These are phyloP conservation scores for Benitochromis conjunctus DNA, from an alignment of 2,113 vertebrate species.

Conservation along the genomic window DNA sequence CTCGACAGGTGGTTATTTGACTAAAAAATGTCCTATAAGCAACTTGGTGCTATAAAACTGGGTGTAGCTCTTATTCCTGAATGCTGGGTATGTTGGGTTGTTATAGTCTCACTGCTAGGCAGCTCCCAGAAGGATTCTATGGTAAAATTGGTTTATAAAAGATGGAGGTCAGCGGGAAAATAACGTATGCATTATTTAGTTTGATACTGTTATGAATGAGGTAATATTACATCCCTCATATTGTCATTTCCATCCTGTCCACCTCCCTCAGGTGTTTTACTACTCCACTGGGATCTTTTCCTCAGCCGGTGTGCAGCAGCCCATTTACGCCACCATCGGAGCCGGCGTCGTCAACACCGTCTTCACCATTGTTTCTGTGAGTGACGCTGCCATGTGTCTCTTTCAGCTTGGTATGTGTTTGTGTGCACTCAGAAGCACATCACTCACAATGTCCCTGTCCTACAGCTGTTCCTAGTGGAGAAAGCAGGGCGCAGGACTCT, in stretches of 20 bases:
- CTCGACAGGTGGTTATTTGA: background rate
- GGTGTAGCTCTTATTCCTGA: background rate
- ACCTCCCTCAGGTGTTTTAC: constrained; percentile 85
- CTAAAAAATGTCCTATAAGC: background rate
- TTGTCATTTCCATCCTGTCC: background rate
- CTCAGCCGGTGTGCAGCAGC: constrained; percentile 82
- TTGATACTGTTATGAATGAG: accelerated
- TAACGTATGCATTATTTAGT: background rate
- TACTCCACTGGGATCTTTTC: constrained; percentile 92
- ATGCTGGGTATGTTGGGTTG: background rate
- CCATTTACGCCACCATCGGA: constrained; percentile 93
- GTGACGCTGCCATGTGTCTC: constrained; percentile 2
- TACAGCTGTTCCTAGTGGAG: constrained; percentile 92
- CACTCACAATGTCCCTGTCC: background rate
- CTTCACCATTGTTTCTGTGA: constrained; percentile 92
- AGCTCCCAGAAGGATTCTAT: background rate
- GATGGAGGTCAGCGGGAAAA: background rate
- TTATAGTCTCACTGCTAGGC: background rate
- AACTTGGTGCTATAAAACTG: background rate
- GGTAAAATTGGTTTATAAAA: background rate
- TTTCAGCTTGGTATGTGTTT: background rate
- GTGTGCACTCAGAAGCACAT: background rate
- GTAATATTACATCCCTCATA: background rate
- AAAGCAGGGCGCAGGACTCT: constrained; percentile 87
- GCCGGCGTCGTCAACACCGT: constrained; percentile 87